These are phyloP conservation scores for Cyclopterus lumpus DNA, from an alignment of 2,797 vertebrate species.

Conservation along the genomic window DNA sequence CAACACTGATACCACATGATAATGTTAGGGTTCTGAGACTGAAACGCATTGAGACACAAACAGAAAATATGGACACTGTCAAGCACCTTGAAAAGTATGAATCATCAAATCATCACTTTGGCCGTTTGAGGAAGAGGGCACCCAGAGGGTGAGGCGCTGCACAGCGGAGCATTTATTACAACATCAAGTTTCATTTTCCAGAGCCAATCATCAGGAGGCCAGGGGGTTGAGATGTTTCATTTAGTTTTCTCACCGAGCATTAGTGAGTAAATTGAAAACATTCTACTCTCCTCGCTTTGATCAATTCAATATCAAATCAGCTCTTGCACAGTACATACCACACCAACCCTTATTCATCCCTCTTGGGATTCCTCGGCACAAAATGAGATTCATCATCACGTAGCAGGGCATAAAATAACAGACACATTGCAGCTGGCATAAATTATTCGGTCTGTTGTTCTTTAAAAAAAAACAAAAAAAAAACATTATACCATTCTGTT, in stretches of 20 bases:
- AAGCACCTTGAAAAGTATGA: slow-evolving; percentile 81
- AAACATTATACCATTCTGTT: slow-evolving; percentile 64
- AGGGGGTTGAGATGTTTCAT: slow-evolving; percentile 73
- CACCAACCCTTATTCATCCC: slow-evolving; percentile 66
- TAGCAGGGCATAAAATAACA: slow-evolving; percentile 75
- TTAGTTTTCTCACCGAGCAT: slow-evolving; percentile 69
- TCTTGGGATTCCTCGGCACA: slow-evolving; percentile 74
- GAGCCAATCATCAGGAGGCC: slow-evolving; percentile 70
- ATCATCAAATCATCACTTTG: slow-evolving; percentile 84
- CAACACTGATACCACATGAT: slow-evolving; percentile 83
- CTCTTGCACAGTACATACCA: slow-evolving; percentile 63
- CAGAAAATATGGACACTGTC: slow-evolving; percentile 74
- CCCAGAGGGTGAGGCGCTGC: slow-evolving; percentile 56
- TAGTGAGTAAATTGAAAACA: slow-evolving; percentile 73
- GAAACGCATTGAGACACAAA: slow-evolving; percentile 77
- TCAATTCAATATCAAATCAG: slow-evolving; percentile 72
- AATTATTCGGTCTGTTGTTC: slow-evolving; percentile 73
- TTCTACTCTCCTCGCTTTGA: slow-evolving; percentile 56
- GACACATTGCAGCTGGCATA: slow-evolving; percentile 76
- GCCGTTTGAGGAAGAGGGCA: slow-evolving; percentile 75
- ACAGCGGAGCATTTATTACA: slow-evolving; percentile 63
- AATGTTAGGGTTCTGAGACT: slow-evolving; percentile 78
- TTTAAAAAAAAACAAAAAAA: slow-evolving; percentile 45
- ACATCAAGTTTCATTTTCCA: slow-evolving; percentile 66
- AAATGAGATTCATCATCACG: slow-evolving; percentile 85